Evolutionary conservation across 2,888 invertebrate species (phyloP).

Genomic region (Trissonchulus sp.): DNA sequence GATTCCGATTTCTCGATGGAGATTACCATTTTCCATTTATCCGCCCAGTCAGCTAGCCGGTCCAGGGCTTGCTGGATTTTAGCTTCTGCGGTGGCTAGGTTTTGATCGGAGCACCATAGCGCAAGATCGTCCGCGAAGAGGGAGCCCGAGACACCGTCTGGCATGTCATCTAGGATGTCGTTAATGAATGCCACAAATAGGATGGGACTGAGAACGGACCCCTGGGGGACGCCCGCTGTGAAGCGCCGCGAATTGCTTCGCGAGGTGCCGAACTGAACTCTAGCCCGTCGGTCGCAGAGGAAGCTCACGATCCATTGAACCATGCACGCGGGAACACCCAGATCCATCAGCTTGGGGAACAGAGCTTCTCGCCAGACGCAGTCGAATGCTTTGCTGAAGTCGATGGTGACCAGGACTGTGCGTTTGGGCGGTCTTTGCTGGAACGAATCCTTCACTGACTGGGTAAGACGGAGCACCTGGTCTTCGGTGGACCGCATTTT

Average conservation of each 20-base stretch:
- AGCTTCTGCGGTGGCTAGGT: not conserved
- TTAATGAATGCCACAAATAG: constrained; percentile 8
- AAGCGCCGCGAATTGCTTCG: not conserved
- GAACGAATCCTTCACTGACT: not conserved
- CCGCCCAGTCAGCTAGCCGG: not conserved
- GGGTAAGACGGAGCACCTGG: constrained; percentile 8
- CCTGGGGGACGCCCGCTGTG: constrained; percentile 1
- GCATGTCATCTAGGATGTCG: not conserved
- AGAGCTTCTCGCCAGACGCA: not conserved
- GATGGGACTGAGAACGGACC: not conserved
- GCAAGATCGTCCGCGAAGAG: constrained; percentile 17
- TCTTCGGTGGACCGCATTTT: no score
- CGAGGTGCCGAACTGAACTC: not conserved
- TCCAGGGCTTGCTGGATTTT: not conserved
- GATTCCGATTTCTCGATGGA: not conserved
- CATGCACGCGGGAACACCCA: not conserved
- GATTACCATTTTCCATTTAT: constrained; percentile 15
- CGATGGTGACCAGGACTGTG: not conserved
- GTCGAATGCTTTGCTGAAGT: constrained; percentile 17
- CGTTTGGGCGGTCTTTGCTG: constrained; percentile 6
- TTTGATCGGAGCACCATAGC: constrained; percentile 4
- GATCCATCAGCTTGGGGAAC: not conserved
- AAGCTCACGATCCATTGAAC: constrained; percentile 11
- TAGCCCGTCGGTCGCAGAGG: constrained; percentile 4
- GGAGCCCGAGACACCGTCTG: not conserved